Evolutionary conservation across 2,888 invertebrate species (phyloP).

Genomic region (Ernsta delagoae): DNA sequence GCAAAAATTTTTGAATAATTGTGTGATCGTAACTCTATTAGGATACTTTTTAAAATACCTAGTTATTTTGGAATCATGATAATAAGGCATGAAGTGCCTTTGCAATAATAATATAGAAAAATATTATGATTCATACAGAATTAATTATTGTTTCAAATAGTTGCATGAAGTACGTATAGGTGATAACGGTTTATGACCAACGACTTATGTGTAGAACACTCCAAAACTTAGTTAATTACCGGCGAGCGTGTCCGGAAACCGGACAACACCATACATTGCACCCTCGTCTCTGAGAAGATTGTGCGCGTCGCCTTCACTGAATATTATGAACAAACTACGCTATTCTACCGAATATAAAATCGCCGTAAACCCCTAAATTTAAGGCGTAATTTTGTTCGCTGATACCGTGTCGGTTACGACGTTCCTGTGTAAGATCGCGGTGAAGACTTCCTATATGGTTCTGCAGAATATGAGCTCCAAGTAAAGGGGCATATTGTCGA

Average conservation of each 20-base stretch:
- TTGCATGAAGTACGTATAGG: too few species aligned
- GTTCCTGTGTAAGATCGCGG: slow-evolving; percentile 48
- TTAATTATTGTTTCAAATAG: too few species aligned
- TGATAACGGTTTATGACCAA: slow-evolving; percentile 34
- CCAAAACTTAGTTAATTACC: slow-evolving; percentile 80
- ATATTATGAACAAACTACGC: slow-evolving; percentile 31
- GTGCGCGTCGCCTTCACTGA: slow-evolving; percentile 49
- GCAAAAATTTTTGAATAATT: too few species aligned
- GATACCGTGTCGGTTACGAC: slow-evolving; percentile 46
- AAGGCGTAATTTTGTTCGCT: slow-evolving; percentile 49
- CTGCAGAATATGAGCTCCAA: slow-evolving; percentile 75
- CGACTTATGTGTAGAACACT: slow-evolving; percentile 46
- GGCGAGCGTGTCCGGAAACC: slow-evolving; percentile 78
- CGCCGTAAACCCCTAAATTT: slow-evolving; percentile 46
- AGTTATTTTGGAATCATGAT: too few species aligned
- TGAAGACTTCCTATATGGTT: slow-evolving; percentile 63
- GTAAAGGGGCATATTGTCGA: slow-evolving; percentile 72
- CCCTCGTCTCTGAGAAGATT: slow-evolving; percentile 77
- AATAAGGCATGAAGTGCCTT: too few species aligned
- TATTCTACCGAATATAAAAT: slow-evolving; percentile 37
- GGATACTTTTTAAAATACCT: too few species aligned
- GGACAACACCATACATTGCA: slow-evolving; percentile 80
- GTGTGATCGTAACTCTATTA: too few species aligned
- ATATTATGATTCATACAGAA: too few species aligned
- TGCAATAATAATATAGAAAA: too few species aligned